Conservation (phyloP, 2,888 invertebrate species). For the Xylota sylvarum region DNA sequence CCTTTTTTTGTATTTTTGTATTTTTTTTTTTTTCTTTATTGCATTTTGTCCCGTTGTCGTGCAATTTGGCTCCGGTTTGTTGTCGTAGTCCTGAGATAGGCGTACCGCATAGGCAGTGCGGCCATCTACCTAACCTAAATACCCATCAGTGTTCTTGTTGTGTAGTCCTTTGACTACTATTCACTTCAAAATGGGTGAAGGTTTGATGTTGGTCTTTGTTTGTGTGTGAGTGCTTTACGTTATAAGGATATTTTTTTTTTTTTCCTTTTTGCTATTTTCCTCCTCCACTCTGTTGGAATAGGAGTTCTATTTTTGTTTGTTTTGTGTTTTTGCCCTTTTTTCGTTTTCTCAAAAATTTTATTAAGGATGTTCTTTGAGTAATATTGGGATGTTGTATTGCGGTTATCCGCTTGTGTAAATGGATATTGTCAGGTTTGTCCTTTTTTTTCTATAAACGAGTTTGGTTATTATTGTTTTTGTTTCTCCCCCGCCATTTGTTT, state of each 20-base stretch:
- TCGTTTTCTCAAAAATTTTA: conserved; percentile 25
- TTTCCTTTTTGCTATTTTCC: conserved; percentile 2
- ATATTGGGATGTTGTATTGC: conserved; percentile 76
- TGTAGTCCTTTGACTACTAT: conserved; percentile 73
- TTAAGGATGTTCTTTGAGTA: conserved; percentile 66
- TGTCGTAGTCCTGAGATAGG: conserved; percentile 75
- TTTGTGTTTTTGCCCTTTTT: conserved; percentile 41
- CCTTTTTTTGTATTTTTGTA: conserved; percentile 42
- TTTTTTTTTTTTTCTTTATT: conserved; percentile 46
- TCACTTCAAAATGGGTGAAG: conserved; percentile 59
- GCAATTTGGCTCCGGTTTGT: conserved; percentile 73
- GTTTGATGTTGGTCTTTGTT: conserved; percentile 39
- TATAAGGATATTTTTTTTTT: conserved; percentile 4
- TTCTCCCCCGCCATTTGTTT: conserved; percentile 39
- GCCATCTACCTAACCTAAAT: conserved; percentile 73
- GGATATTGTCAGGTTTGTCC: conserved; percentile 57
- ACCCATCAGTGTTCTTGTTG: conserved; percentile 58
- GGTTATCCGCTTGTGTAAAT: conserved; percentile 74
- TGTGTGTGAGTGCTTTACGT: conserved; percentile 23
- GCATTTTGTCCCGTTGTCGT: conserved; percentile 65
- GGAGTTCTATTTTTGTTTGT: conserved; percentile 48
- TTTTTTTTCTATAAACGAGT: conserved; percentile 51
- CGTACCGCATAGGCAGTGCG: conserved; percentile 71
- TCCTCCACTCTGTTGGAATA: conserved; percentile 18
- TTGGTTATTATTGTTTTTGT: conserved; percentile 42